Evolutionary conservation across 2,888 invertebrate genomes (phyloP), one percentile per base, ranked within the genome.

Genomic region (Eretmocerus hayati): DNA sequence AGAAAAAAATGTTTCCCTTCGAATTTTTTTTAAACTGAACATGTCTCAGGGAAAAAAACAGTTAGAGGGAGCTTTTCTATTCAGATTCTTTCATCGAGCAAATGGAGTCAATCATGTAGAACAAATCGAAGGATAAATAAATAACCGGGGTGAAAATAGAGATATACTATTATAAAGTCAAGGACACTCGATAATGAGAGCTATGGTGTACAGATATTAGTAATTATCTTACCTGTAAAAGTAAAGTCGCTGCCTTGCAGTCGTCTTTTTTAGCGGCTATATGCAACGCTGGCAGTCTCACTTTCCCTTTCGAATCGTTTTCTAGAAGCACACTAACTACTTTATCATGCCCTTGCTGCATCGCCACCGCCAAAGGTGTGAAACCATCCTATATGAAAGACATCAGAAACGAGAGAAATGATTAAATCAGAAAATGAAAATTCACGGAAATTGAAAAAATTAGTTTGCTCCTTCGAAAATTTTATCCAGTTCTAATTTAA

Each of bases 191-290:
- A 22, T 44, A 48, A 40, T 48, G 48, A 44, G 30, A 9, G 8
- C 13, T 30, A 30, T 46, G 13, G 30, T 32, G 47, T 37, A 50
- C 44, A n/a, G 49, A 36, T 41, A 51, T 47, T 33, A 37, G 26
- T 42, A 4, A 9, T 38, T 21, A 32, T 30, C 41, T 50, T 37
- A 84, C 85, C 78, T 92, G 89, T 56, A 96, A 77, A 33, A 97
- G 77, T 46, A 97, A 75, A 13, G 88, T 87, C 3, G 96, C 96
- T 4, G 96, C 94, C 74, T 92, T 94, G 50, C 92, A 90, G 68
- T 99, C 97, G 70, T 99, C 94, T 67, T 99, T 99, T 75, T 97
- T 99, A 39, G 97, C 96, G 16, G 97, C 97, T 59, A 97, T 97
- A 73, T 97, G 97, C 46, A 99, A 77, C 2, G 97, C 96, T 2